phyloP scores from a whole-genome alignment of 2,888 invertebrate species.

The Ophion ellenae region DNA sequence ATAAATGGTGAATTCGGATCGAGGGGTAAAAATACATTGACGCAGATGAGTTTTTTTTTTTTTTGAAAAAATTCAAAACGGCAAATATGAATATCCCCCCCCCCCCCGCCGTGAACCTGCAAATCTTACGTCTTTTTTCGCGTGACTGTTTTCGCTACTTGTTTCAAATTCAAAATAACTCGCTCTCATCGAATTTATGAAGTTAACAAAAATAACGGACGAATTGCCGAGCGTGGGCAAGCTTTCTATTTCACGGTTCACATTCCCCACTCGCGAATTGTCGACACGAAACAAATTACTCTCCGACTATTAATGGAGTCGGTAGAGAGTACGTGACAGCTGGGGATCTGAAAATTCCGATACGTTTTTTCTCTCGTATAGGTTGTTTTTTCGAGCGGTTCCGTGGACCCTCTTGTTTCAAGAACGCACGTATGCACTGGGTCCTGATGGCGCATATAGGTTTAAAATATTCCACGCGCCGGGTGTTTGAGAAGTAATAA shows the following conservation, averaged over 20 bases:
- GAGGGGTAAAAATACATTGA: too few species aligned
- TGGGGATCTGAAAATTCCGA: background rate
- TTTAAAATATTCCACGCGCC: slow-evolving; percentile 74
- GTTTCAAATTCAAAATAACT: background rate
- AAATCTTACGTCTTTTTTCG: too few species aligned
- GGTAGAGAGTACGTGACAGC: background rate
- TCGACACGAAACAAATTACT: background rate
- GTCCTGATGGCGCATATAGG: slow-evolving; percentile 61
- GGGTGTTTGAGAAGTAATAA: slow-evolving; percentile 75
- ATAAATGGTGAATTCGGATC: too few species aligned
- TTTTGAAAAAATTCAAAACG: too few species aligned
- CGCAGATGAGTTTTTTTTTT: too few species aligned
- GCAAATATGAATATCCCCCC: too few species aligned
- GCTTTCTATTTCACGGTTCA: background rate
- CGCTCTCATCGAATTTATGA: background rate
- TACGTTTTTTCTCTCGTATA: background rate
- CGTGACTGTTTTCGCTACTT: too few species aligned
- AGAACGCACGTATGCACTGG: slow-evolving; percentile 45
- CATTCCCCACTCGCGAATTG: background rate
- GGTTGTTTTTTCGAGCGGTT: background rate
- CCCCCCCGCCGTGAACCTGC: too few species aligned
- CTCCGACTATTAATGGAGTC: background rate
- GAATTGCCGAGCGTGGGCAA: background rate
- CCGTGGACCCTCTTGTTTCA: slow-evolving; percentile 19
- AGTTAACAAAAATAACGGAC: background rate